These are phyloP conservation scores for Paracanthobrama guichenoti DNA, from an alignment of 2,113 vertebrate genomes.

Conservation along the genomic window DNA sequence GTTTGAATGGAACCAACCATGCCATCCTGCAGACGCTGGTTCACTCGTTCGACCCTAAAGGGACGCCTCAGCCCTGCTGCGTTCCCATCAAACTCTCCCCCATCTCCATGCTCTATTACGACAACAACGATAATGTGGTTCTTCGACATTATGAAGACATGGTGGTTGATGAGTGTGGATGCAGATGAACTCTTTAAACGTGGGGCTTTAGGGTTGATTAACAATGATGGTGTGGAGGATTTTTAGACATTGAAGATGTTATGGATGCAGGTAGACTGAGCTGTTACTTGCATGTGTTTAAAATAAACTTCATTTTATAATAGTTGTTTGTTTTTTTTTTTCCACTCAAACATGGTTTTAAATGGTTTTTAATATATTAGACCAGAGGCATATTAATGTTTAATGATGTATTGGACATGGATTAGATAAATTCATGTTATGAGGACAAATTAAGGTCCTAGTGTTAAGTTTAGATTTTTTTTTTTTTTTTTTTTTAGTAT, in stretches of 20 bases:
- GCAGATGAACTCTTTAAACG: constrained; percentile 74
- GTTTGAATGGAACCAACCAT: constrained; percentile 90
- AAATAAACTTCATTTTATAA: constrained; percentile 1
- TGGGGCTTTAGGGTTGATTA: not conserved
- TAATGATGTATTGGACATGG: not conserved
- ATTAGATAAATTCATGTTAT: not conserved
- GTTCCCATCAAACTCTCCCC: constrained; percentile 89
- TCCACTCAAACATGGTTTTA: not conserved
- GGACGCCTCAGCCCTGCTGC: constrained; percentile 87
- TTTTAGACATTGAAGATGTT: not conserved
- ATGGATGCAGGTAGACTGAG: not conserved
- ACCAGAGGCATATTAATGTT: not conserved
- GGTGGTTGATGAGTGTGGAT: constrained; percentile 95
- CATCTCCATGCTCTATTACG: constrained; percentile 95
- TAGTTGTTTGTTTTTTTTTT: not conserved
- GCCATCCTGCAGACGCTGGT: constrained; percentile 92
- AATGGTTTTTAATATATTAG: not conserved
- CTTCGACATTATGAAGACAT: constrained; percentile 93
- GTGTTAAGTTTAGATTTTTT: not conserved
- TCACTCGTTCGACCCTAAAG: constrained; percentile 81
- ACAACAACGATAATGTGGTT: constrained; percentile 94
- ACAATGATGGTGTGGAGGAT: not conserved
- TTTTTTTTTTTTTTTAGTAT: not conserved
- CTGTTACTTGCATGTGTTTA: not conserved
- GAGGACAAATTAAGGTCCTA: not conserved